Evolutionary conservation across 2,797 vertebrate genomes (phyloP).

Genomic region (Loriculus beryllinus): DNA sequence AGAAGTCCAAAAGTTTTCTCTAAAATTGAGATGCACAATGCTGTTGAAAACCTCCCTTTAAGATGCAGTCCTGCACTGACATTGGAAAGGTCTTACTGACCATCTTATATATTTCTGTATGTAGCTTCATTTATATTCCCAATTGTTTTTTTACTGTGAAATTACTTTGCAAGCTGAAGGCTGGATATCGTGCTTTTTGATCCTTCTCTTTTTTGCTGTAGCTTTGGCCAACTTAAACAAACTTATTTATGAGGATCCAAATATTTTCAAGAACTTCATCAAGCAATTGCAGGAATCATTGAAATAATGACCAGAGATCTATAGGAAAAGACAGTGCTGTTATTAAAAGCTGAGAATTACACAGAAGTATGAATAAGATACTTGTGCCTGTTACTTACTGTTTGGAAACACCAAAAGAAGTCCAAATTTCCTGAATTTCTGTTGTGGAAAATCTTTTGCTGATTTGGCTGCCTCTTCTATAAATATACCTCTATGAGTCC

Average conservation of each 20-base stretch:
- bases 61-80: neutral
- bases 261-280: neutral
- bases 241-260: neutral
- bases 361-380: neutral
- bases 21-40: neutral
- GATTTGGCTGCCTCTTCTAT: neutral
- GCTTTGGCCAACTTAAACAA: neutral
- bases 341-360: neutral
- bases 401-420: neutral
- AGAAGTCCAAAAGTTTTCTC: neutral
- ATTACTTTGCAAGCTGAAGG: neutral
- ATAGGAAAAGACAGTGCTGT: neutral
- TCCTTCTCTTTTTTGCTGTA: neutral
- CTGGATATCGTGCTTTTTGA: neutral
- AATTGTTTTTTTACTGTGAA: neutral
- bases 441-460: neutral
- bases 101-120: fast-evolving
- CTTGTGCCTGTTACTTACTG: neutral
- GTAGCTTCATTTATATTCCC: neutral
- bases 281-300: neutral
- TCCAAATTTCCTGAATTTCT: neutral
- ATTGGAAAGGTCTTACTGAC: neutral
- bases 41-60: neutral
- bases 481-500: neutral
- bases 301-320: neutral